Evolutionary conservation across 1,140 invertebrate genomes (phyloP), one percentile per base, ranked within the genome.

Genomic region (Eciton burchellii): DNA sequence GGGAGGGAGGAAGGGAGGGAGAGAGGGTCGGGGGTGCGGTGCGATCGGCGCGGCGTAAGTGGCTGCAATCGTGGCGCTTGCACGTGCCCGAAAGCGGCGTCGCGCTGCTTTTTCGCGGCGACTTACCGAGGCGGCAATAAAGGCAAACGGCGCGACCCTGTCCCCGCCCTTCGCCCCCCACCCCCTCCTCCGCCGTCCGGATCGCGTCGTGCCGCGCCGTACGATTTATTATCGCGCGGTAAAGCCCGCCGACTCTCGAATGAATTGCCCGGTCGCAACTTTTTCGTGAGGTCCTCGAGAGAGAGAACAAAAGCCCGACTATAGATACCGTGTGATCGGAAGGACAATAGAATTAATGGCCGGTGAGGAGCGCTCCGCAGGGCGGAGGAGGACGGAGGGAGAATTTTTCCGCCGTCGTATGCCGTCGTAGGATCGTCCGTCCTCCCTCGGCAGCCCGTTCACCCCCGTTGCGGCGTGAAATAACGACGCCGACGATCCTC

Each of bases 261-360:
- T 87, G 81, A 88, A 88, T 88, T 73, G 83, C 76, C 59, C 71
- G 68, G 84, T 86, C 72, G 81, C 84, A 84, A 83, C 73, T 88
- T 88, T 87, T 83, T 88, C 83, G 82, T 70, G 62, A 88, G 87
- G 79, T 81, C 74, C 81, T 86, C 81, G 47, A n/a, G n/a, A n/a
- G n/a, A n/a, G 83, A 52, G 83, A 84, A 87, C 81, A 85, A 87
- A n/a, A 83, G 81, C 81, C 73, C 41, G 70, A 87, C 85, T 83
- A 85, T 87, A 81, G 83, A 88, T 88, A 82, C 56, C 72, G 59
- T 76, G 84, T 84, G 88, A 88, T 89, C 86, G 79, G 86, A 86
- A 81, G 74, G 81, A 88, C 84, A 88, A 89, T 88, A 82, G 84
- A 88, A 88, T 88, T 88, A 88, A 88, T 85, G 85, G 85, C 70